phyloP scores from a whole-genome alignment of 2,888 invertebrate genomes.

The Orthosia gothica region DNA sequence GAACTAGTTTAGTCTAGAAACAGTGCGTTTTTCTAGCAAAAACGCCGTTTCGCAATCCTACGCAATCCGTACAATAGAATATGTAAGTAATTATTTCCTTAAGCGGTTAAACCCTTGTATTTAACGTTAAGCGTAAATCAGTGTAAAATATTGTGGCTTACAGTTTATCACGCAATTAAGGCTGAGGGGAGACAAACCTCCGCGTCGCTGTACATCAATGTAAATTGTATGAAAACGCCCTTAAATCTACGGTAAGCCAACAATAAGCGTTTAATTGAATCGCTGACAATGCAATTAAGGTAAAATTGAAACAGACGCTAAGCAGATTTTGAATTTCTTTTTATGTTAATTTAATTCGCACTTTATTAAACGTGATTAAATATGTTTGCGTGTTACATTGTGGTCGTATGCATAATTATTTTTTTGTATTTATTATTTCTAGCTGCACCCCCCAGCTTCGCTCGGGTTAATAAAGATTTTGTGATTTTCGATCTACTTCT shows the following conservation, averaged over 20 bases:
- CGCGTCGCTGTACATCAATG: constrained; percentile 67
- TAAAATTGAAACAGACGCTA: constrained; percentile 53
- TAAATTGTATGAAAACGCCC: constrained; percentile 69
- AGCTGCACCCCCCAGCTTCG: too few species aligned
- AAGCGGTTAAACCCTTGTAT: constrained; percentile 44
- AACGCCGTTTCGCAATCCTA: constrained; percentile 6
- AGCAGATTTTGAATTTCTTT: constrained; percentile 36
- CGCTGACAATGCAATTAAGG: constrained; percentile 64
- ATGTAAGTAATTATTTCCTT: constrained; percentile 40
- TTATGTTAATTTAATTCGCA: constrained; percentile 38
- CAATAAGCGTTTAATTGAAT: constrained; percentile 67
- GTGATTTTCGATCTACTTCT: too few species aligned
- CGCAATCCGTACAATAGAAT: constrained; percentile 27
- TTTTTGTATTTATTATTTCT: too few species aligned
- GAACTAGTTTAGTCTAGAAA: constrained; percentile 18
- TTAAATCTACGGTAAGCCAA: constrained; percentile 62
- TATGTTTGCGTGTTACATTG: not conserved
- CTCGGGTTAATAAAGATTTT: too few species aligned
- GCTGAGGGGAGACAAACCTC: constrained; percentile 53
- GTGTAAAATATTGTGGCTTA: constrained; percentile 72
- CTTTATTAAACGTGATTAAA: constrained; percentile 17
- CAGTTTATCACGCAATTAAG: constrained; percentile 74
- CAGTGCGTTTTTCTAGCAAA: constrained; percentile 7
- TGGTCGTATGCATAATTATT: not conserved
- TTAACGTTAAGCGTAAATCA: constrained; percentile 67